Evolutionary conservation across 1,140 invertebrate genomes (phyloP), one percentile per base, ranked within the genome.

Genomic region (Halictus rubicundus): DNA sequence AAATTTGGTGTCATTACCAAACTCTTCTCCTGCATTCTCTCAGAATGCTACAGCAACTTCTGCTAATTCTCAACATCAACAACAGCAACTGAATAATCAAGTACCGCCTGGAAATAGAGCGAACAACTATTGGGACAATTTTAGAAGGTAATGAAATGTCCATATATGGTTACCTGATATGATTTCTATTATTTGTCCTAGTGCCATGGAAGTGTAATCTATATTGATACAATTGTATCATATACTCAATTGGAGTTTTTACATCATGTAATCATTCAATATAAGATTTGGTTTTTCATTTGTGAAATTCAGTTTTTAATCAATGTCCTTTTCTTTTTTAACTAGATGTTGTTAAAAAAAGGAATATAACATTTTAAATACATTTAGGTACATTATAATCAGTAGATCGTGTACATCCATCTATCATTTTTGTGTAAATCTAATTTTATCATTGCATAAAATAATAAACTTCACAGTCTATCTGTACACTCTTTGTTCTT

Each of bases 111-210:
- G 97, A 32, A 97, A 96, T 91, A 93, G 97, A 79, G 96, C 97
- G 61, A 98, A 98, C 91, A 98, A 98, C 92, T 98, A 97, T 92
- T 97, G 96, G 97, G 97, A 98, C 88, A 98, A 98, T 94, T 98
- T 98, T 90, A 93, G 96, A 94, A 97, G 96, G 96, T 97, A 95
- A 95, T 88, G 69, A 78, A 75, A 85, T 52, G 66, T 74, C 73
- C 25, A 54, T 37, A 25, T 78, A 46, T 49, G 25, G 25, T 57
- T 57, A 57, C n/a, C n/a, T 49, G 19, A 66, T 4, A 52, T 0
- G n/a, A 59, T 72, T 78, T n/a, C 63, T 21, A 68, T 49, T 37
- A 74, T 57, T 65, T 60, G 63, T 68, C 12, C 19, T 49, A 60
- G 25, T 37, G 25, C 39, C 32, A 16, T 79, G 63, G 5, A 66